phyloP scores from a whole-genome alignment of 2,113 vertebrate species.

The Nanorana parkeri region DNA sequence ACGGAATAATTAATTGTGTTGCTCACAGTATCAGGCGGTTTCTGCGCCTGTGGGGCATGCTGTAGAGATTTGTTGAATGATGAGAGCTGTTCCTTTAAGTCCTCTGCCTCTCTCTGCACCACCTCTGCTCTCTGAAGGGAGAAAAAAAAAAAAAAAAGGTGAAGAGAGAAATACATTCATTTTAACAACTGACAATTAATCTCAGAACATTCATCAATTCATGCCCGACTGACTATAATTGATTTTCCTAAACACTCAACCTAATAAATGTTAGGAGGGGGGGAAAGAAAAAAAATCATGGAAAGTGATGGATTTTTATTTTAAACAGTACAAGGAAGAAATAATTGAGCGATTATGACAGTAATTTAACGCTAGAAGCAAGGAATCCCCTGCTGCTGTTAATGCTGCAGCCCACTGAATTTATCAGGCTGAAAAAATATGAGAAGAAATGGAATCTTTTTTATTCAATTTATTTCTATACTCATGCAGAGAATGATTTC shows the following conservation, averaged over 20 bases:
- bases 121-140: conserved; percentile 91
- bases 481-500: conserved; percentile 79
- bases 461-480: conserved; percentile 86
- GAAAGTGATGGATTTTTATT: conserved; percentile 87
- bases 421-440: conserved; percentile 86
- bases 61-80: conserved; percentile 91
- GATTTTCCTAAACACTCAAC: conserved; percentile 89
- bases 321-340: conserved; percentile 87
- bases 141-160: conserved; percentile 64
- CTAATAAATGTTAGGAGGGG: conserved; percentile 84
- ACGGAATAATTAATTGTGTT: conserved; percentile 32
- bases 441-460: conserved; percentile 81
- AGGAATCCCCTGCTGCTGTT: conserved; percentile 86
- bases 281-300: conserved; percentile 70
- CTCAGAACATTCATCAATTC: conserved; percentile 87
- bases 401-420: conserved; percentile 83
- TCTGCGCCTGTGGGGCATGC: conserved; percentile 85
- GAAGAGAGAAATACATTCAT: conserved; percentile 77
- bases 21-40: conserved; percentile 89
- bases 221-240: conserved; percentile 84
- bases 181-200: conserved; percentile 87
- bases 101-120: conserved; percentile 90
- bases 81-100: conserved; percentile 90
- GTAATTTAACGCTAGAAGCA: conserved; percentile 88
- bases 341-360: conserved; percentile 90